A percentile compares a stretch with the other conserved stretches of the same genome.
These are phyloP conservation scores for Vulpes vulpes DNA, from an alignment of 2,113 vertebrate species.

Conservation along the genomic window DNA sequence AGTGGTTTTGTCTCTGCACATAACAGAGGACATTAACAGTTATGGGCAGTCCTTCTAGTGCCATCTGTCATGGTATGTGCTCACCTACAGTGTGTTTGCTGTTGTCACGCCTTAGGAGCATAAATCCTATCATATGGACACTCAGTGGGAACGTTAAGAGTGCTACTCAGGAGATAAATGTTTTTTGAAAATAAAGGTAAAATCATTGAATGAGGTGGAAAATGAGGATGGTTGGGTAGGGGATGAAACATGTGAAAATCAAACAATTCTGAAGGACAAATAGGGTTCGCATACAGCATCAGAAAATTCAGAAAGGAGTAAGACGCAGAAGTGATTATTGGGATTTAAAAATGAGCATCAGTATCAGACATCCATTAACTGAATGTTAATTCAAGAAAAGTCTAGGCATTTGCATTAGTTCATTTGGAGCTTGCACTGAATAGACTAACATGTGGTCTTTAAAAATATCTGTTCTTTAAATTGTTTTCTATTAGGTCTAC, in stretches of 20 bases:
- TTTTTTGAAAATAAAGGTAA: constrained; percentile 20
- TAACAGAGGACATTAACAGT: not conserved
- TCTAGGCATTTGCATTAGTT: not conserved
- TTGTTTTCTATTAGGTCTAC: not conserved
- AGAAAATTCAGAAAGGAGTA: not conserved
- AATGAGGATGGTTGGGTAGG: not conserved
- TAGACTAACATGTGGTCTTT: not conserved
- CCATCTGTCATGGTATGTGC: not conserved
- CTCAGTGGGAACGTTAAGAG: not conserved
- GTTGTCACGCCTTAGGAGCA: not conserved
- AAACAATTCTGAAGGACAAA: not conserved
- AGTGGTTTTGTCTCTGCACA: not conserved
- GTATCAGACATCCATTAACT: not conserved
- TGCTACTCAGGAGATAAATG: not conserved
- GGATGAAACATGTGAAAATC: constrained; percentile 10
- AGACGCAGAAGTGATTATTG: not conserved
- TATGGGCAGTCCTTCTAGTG: not conserved
- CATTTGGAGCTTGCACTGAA: not conserved
- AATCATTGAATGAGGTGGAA: not conserved
- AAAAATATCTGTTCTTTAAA: not conserved
- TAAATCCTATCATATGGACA: not conserved
- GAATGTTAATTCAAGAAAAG: not conserved
- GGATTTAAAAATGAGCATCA: not conserved
- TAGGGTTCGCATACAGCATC: not conserved
- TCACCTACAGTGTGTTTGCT: not conserved